Evolutionary conservation across 2,113 vertebrate genomes (phyloP).

Genomic region (Aptenodytes patagonicus): DNA sequence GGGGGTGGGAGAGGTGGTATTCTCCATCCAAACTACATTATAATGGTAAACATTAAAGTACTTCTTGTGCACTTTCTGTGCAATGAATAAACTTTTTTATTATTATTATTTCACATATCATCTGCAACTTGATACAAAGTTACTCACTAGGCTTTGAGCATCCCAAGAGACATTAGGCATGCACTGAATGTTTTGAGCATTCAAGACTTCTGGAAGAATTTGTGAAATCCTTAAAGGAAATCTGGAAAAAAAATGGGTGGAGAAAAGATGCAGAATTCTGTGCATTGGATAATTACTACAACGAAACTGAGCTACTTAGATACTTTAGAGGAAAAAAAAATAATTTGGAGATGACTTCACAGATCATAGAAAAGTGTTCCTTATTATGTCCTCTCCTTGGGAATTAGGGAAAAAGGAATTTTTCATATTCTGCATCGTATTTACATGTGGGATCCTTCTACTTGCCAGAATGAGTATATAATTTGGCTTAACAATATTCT

Average conservation of each 20-base stretch:
- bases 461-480: not conserved
- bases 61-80: not conserved
- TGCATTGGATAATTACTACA: not conserved
- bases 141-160: not conserved
- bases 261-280: not conserved
- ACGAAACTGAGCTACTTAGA: not conserved
- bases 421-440: not conserved
- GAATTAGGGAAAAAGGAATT: not conserved
- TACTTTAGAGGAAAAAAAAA: not conserved
- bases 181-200: not conserved
- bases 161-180: not conserved
- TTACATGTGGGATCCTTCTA: not conserved
- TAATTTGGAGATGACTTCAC: not conserved
- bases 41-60: not conserved
- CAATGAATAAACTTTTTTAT: not conserved
- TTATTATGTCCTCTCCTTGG: not conserved
- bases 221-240: not conserved
- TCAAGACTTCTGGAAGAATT: not conserved
- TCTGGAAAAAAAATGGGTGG: not conserved
- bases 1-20: not conserved
- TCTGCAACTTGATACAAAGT: not conserved
- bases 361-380: not conserved
- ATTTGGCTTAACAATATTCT: not conserved
- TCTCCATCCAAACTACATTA: not conserved
- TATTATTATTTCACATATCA: not conserved